Base-by-base conservation (phyloP, 1,140 invertebrate genomes). In the Nasonia giraulti region DNA sequence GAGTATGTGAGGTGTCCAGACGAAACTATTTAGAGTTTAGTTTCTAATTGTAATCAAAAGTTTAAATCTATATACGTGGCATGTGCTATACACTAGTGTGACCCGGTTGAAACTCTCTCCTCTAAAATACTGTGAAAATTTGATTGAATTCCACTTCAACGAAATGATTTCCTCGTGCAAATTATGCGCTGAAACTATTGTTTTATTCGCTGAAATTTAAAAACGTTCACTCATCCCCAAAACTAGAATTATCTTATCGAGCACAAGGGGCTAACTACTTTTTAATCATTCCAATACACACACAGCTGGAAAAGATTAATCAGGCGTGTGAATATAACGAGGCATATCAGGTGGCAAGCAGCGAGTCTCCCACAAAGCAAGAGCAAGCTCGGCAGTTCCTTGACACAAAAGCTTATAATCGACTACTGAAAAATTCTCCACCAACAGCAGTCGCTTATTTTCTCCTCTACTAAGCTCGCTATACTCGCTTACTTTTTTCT, bases 391-490 rank as follows among this genome's bases (percentile, higher is more conserved):
- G 11, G 69, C 27, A 17, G 7, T 7, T 31, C 27, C 69, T 31
- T 17, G 27, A 31, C 69, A 71, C 69, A 31, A 71, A 71, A 71
- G 69, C 69, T 33, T 27, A 27, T 23, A 23, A 23, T n/a, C 27
- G 69, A 31, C 69, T 71, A 31, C 69, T 71, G 69, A 71, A 71
- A 71, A 71, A 71, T 71, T 33, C 69, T 4, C 68, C 20, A 10
- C n/a, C 68, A 50, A 3, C 33, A 37, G 47, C 40, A 44, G n/a
- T 31, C 68, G 68, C 68, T 31, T 69, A 31, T n/a, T 31, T 17
- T 69, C 68, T 27, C 68, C 68, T 12, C 37, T 71, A 37, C 27
- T 14, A 37, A 10, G 10, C n/a, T 62, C 17, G 68, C 76, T 76
- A 37, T 3, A 4, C n/a, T 62, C 17, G 68, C 76, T 76, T 77